These are phyloP conservation scores for Nemurella pictetii DNA, from an alignment of 2,888 invertebrate species.

Conservation along the genomic window DNA sequence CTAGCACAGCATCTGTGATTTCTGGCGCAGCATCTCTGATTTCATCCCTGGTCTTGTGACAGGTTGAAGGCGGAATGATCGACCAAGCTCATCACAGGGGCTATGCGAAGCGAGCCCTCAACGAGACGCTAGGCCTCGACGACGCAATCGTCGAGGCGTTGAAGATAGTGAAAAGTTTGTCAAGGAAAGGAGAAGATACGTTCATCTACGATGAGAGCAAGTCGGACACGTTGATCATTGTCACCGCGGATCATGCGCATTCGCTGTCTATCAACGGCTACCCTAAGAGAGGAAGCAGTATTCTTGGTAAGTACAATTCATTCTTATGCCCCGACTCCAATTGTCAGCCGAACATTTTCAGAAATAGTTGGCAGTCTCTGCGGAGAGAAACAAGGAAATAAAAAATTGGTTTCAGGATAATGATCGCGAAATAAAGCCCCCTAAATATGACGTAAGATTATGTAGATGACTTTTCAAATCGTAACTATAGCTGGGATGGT, in stretches of 20 bases:
- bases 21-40: too few species aligned
- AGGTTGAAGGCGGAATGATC: slow-evolving; percentile 85
- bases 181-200: slow-evolving; percentile 27
- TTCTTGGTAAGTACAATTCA: slow-evolving; percentile 63
- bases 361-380: too few species aligned
- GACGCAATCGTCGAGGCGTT: slow-evolving; percentile 72
- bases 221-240: slow-evolving; percentile 76
- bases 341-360: too few species aligned
- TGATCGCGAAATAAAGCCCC: too few species aligned
- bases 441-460: too few species aligned
- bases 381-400: too few species aligned
- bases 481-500: too few species aligned
- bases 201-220: slow-evolving; percentile 11
- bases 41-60: too few species aligned
- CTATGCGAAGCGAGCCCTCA: slow-evolving; percentile 72
- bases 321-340: too few species aligned
- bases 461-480: too few species aligned
- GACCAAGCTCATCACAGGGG: slow-evolving; percentile 87
- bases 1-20: too few species aligned
- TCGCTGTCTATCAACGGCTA: slow-evolving; percentile 78
- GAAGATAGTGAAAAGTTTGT: slow-evolving; percentile 53
- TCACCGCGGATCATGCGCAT: slow-evolving; percentile 84
- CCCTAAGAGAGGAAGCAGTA: slow-evolving; percentile 66
- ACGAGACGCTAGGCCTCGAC: slow-evolving; percentile 78
- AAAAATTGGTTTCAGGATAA: too few species aligned